These are phyloP conservation scores for Indicator indicator DNA, from an alignment of 2,113 vertebrate genomes.

Conservation along the genomic window DNA sequence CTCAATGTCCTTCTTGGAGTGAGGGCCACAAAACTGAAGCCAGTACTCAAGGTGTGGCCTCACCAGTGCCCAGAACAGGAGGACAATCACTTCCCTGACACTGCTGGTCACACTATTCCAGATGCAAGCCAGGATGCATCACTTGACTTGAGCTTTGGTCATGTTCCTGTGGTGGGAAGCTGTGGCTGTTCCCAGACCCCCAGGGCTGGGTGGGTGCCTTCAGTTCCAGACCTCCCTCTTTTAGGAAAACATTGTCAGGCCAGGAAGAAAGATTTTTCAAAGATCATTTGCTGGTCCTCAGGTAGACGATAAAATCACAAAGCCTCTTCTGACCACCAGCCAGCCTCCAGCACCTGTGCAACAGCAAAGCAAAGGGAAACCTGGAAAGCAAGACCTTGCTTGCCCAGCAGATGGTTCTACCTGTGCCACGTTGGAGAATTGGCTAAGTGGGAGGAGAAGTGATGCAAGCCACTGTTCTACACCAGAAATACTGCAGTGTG, in stretches of 20 bases:
- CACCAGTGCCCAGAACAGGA: too few species aligned
- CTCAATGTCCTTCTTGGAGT: too few species aligned
- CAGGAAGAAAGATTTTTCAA: accelerated
- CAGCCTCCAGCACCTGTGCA: slow-evolving; percentile 10
- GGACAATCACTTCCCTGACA: too few species aligned
- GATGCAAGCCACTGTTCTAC: background rate
- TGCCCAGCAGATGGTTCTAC: background rate
- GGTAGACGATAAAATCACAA: background rate
- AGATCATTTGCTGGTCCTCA: background rate
- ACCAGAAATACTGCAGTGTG: background rate
- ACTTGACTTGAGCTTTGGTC: accelerated
- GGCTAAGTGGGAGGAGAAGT: background rate
- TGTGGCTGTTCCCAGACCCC: background rate
- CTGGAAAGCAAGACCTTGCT: too few species aligned
- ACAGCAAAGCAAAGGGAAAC: background rate
- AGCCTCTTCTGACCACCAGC: background rate
- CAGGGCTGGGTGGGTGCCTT: accelerated
- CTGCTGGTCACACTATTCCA: too few species aligned
- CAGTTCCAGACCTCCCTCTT: background rate
- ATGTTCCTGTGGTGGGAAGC: accelerated
- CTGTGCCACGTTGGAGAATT: background rate
- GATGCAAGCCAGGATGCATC: too few species aligned
- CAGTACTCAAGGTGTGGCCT: too few species aligned
- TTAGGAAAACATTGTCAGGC: background rate
- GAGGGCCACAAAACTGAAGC: too few species aligned